Percentiles rank a stretch among this genome's conserved stretches.
Evolutionary conservation across 1,140 invertebrate genomes (phyloP).

Genomic region (Alviniconcha marisindica): DNA sequence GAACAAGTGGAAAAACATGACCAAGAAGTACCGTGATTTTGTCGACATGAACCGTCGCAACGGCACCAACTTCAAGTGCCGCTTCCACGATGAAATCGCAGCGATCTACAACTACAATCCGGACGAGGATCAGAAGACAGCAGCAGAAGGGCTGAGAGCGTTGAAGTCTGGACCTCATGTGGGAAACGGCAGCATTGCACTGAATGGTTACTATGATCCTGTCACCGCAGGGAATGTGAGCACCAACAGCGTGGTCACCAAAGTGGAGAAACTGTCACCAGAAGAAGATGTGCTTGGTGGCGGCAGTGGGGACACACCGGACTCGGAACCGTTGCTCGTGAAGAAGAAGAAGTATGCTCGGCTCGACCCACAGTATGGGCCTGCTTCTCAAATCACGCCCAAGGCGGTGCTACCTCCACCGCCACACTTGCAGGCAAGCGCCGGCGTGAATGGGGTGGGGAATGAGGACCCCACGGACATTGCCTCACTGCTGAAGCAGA

Average conservation of each 20-base stretch:
- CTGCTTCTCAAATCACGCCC: background rate
- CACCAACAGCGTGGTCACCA: background rate
- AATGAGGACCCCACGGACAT: background rate
- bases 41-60: slow-evolving; percentile 44
- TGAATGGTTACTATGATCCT: background rate
- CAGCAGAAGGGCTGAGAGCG: slow-evolving; percentile 9
- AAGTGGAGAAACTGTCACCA: background rate
- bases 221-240: background rate
- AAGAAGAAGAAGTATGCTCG: slow-evolving; percentile 34
- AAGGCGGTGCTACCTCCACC: background rate
- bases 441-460: background rate
- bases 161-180: background rate
- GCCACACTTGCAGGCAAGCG: background rate
- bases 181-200: background rate
- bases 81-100: slow-evolving; percentile 46
- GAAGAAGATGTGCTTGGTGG: background rate
- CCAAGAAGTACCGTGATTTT: slow-evolving; percentile 49
- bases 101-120: slow-evolving; percentile 48
- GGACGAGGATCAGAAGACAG: slow-evolving; percentile 19
- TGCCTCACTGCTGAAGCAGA: background rate
- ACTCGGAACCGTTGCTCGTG: background rate
- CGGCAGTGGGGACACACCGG: no score
- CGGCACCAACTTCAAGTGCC: slow-evolving; percentile 42
- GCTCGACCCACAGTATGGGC: background rate
- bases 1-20: slow-evolving; percentile 55